Conservation (phyloP, 2,888 invertebrate species). For the Cetonia aurata region DNA sequence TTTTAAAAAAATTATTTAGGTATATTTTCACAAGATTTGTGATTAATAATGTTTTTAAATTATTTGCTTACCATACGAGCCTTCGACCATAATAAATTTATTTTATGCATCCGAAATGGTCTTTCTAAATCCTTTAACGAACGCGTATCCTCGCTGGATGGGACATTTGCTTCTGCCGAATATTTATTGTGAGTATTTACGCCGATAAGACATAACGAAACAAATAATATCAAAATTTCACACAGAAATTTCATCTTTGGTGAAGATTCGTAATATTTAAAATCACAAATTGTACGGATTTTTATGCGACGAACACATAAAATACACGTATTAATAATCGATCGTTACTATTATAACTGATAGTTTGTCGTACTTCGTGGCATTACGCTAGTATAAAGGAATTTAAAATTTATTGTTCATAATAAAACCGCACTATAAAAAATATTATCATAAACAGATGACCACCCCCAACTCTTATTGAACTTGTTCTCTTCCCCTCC, state of each 20-base stretch:
- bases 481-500: no score
- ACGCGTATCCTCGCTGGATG: slow-evolving; percentile 55
- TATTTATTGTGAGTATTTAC: slow-evolving; percentile 72
- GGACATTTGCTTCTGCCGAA: slow-evolving; percentile 69
- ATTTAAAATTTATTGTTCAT: no score
- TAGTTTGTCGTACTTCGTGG: no score
- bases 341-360: no score
- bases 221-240: slow-evolving; percentile 6
- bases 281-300: no score
- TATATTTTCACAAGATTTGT: neutral
- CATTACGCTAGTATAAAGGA: no score
- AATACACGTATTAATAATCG: no score
- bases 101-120: slow-evolving; percentile 91
- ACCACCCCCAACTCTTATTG: no score
- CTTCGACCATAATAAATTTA: slow-evolving; percentile 91
- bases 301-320: no score
- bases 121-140: slow-evolving; percentile 80
- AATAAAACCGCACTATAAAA: no score
- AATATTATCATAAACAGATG: no score
- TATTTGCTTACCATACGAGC: slow-evolving; percentile 81
- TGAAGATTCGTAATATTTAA: no score
- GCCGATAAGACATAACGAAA: neutral
- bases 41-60: neutral
- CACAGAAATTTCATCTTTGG: slow-evolving; percentile 6
- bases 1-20: neutral